Evolutionary conservation across 2,888 invertebrate genomes (phyloP).

Genomic region (Drosophila merina): DNA sequence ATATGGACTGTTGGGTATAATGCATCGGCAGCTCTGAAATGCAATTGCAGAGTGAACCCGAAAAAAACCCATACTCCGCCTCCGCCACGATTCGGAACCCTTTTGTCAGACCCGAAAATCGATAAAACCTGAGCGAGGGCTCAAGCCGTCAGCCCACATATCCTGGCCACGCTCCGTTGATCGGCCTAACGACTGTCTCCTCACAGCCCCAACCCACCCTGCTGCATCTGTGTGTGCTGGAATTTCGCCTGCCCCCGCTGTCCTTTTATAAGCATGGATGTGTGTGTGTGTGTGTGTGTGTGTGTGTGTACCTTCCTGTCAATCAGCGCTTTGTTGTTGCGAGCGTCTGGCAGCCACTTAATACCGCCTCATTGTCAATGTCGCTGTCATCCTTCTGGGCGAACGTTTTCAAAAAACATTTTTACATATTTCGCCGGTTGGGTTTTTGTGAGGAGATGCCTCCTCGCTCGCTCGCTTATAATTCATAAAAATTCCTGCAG

Average conservation of each 20-base stretch:
- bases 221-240: conserved; percentile 42
- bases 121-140: conserved; percentile 51
- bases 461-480: conserved; percentile 54
- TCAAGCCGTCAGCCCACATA: conserved; percentile 50
- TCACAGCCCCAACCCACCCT: conserved; percentile 1
- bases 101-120: conserved; percentile 37
- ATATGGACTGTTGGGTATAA: conserved; percentile 52
- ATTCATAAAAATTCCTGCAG: conserved; percentile 70
- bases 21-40: conserved; percentile 24
- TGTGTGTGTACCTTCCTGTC: conserved; percentile 55
- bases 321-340: conserved; percentile 75
- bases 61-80: conserved; percentile 6
- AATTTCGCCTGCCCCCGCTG: conserved; percentile 33
- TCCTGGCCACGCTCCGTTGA: conserved; percentile 71
- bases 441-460: conserved; percentile 35
- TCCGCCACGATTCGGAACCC: not conserved
- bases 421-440: conserved; percentile 54
- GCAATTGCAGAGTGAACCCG: conserved; percentile 46
- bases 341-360: conserved; percentile 66
- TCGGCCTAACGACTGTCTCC: conserved; percentile 67
- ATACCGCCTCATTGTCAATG: conserved; percentile 74
- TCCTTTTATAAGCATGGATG: conserved; percentile 27
- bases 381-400: conserved; percentile 42
- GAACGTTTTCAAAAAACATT: conserved; percentile 53
- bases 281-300: not conserved